phyloP scores from a whole-genome alignment of 30 jellyfish, hydroid and myxozoan genomes.

The Haliclystus octoradiatus region DNA sequence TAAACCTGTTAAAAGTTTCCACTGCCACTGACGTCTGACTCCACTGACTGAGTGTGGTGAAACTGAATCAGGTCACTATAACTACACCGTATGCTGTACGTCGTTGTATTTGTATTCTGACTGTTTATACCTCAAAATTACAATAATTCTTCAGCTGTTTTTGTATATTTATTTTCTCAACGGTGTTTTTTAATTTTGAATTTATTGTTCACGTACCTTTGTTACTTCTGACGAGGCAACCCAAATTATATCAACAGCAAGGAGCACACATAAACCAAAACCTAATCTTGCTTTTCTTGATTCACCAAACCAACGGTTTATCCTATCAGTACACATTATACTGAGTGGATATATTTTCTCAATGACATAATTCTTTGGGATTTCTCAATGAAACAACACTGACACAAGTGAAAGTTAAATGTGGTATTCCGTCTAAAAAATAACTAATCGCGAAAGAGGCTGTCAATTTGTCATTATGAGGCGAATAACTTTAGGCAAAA shows the following conservation, averaged over 20 bases:
- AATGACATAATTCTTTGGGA: too few relatives aligned
- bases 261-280: constrained; percentile 48
- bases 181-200: too few relatives aligned
- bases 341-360: too few relatives aligned
- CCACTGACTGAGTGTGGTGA: too few relatives aligned
- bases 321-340: not conserved
- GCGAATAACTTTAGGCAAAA: too few relatives aligned
- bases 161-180: not conserved
- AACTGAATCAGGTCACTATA: not conserved
- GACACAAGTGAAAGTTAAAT: too few relatives aligned
- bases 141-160: not conserved
- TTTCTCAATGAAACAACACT: too few relatives aligned
- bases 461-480: too few relatives aligned
- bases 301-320: not conserved
- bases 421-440: too few relatives aligned
- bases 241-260: constrained; percentile 71
- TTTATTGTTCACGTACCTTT: constrained; percentile 14
- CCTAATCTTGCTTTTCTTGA: constrained; percentile 1
- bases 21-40: too few relatives aligned
- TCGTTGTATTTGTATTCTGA: not conserved
- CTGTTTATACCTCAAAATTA: not conserved
- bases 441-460: too few relatives aligned
- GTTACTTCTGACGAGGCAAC: constrained; percentile 85
- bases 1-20: too few relatives aligned
- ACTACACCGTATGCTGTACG: not conserved